Base-by-base conservation (phyloP, 64 coral and sea anemone genomes). In the Montipora cactus region DNA sequence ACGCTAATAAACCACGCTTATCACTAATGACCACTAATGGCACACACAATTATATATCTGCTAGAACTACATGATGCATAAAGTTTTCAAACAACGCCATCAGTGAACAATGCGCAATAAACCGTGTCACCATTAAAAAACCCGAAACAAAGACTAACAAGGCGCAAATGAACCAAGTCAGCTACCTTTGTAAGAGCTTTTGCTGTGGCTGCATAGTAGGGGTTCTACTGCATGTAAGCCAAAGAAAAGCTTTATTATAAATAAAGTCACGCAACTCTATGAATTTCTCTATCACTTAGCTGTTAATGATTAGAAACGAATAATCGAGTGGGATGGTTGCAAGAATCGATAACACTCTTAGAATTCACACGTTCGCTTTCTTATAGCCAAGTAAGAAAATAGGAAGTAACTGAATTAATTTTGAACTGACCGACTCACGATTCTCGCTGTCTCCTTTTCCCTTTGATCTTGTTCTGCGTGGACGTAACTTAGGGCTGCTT, bases 261-360 rank as follows among this genome's bases (percentile, higher is more conserved):
- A 82, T 62, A 49, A 72, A 71, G 82, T 86, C 82, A 86, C 64
- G 66, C 62, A 71, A 72, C 46, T 71, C 82, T 71, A 12, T 50
- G 82, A 86, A 64, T 57, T 18, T 71, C 68, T 86, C 7, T 72
- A 72, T 86, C 82, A 86, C 64, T 86, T 72, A 72, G 82, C 19
- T 49, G 0, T 20, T 4, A 9, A 12, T 21, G 2, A 18, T 13
- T 45, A 3, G 2, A 61, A 67, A 67, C 49, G 51, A 51, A 8
- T 4, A n/a, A 84, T n/a, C 2, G 6, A 19, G 5, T 7, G 52
- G 52, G 1, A 55, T 55, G 52, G 52, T 55, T 5, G 52, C 5
- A 55, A 10, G 52, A 10, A 37, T 37, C 37, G 0, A 37, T 37
- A 37, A 37, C 37, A 37, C 37, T 37, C 37, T 37, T 37, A 37